phyloP scores from a whole-genome alignment of 64 coral and sea anemone species.

The Dendrophyllia cribrosa region DNA sequence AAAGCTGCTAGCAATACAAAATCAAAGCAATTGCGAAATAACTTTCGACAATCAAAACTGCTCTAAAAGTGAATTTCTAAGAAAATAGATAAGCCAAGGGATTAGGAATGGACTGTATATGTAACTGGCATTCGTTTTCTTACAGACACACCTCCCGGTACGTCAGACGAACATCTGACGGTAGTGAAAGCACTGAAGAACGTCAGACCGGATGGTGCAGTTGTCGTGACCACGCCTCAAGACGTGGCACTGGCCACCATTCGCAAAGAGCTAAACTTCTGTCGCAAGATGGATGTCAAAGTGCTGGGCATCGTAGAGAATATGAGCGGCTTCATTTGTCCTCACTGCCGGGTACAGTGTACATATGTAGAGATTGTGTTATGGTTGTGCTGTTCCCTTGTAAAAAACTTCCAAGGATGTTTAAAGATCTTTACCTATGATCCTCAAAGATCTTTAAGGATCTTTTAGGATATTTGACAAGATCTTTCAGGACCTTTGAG shows the following conservation, averaged over 20 bases:
- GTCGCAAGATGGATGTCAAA: slow-evolving; percentile 40
- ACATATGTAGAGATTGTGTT: not conserved
- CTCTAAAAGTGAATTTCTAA: too few relatives aligned
- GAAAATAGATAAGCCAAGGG: too few relatives aligned
- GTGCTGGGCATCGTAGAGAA: slow-evolving; percentile 52
- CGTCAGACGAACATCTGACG: slow-evolving; percentile 53
- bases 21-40: too few relatives aligned
- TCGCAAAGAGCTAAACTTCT: slow-evolving; percentile 64
- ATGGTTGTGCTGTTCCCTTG: too few relatives aligned
- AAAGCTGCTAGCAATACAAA: too few relatives aligned
- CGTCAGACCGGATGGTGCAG: slow-evolving; percentile 28
- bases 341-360: slow-evolving; percentile 35
- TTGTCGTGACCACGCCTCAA: slow-evolving; percentile 50
- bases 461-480: too few relatives aligned
- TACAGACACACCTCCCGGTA: slow-evolving; percentile 44
- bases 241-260: slow-evolving; percentile 44
- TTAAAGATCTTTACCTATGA: too few relatives aligned
- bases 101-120: not conserved
- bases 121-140: too few relatives aligned
- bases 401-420: too few relatives aligned
- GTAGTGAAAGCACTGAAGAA: slow-evolving; percentile 53
- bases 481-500: too few relatives aligned
- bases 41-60: too few relatives aligned
- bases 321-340: slow-evolving; percentile 62
- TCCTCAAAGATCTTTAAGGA: too few relatives aligned